Conservation (phyloP, 30 jellyfish, hydroid and myxozoan species). For the Pseudorhiza aurosa region DNA sequence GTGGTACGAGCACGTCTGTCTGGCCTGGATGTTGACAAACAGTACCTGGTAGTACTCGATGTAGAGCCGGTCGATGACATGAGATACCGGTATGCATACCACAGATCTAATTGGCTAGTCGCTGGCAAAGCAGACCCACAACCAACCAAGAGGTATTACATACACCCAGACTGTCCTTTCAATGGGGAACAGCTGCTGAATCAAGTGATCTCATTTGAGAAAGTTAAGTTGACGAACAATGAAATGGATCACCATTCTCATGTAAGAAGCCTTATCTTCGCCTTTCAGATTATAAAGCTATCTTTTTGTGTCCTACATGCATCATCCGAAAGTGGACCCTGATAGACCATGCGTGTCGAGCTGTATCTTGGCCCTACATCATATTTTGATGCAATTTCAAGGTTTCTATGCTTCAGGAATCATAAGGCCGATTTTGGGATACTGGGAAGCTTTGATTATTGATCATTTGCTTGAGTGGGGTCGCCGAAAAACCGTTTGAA, state of each 20-base stretch:
- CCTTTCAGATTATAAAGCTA: too few relatives aligned
- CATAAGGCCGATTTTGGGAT: too few relatives aligned
- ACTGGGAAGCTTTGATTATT: too few relatives aligned
- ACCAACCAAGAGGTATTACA: conserved; percentile 62
- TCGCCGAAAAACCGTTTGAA: too few relatives aligned
- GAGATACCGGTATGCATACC: conserved; percentile 82
- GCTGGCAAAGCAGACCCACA: conserved; percentile 87
- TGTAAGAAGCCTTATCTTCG: conserved; percentile 39
- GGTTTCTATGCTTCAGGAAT: too few relatives aligned
- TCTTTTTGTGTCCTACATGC: too few relatives aligned
- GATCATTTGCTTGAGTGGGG: too few relatives aligned
- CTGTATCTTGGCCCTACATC: too few relatives aligned
- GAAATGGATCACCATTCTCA: conserved; percentile 76
- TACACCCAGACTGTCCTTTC: conserved; percentile 80
- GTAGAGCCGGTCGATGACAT: conserved; percentile 82
- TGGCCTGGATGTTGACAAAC: conserved; percentile 56
- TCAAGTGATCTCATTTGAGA: conserved; percentile 81
- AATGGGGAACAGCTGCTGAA: conserved; percentile 67
- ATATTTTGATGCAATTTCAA: too few relatives aligned
- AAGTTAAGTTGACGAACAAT: conserved; percentile 72
- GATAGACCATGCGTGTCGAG: too few relatives aligned
- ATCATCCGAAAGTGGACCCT: too few relatives aligned
- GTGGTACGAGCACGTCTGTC: conserved; percentile 73
- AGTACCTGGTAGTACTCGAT: conserved; percentile 63
- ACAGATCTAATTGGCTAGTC: conserved; percentile 79